Evolutionary conservation across 2,888 invertebrate species (phyloP).

Genomic region (Cheilosia grossa): DNA sequence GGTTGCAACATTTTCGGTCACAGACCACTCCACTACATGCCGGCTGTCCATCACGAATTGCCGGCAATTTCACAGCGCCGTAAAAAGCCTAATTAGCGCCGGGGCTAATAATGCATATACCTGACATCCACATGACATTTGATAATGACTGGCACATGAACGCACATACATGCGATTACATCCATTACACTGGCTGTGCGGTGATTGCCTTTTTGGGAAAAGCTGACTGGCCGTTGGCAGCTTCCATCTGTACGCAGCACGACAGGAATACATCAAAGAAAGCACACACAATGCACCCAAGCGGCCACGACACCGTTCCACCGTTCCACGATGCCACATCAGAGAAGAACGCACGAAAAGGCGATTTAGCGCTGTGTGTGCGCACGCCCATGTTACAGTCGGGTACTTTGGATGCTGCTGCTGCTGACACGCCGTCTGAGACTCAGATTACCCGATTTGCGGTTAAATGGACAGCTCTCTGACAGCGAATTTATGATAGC

Average conservation of each 20-base stretch:
- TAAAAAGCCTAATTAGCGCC: slow-evolving; percentile 64
- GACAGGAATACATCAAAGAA: slow-evolving; percentile 34
- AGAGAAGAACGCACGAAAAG: slow-evolving; percentile 16
- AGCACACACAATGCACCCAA: slow-evolving; percentile 26
- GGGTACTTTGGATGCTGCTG: slow-evolving; percentile 57
- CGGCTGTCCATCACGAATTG: slow-evolving; percentile 50
- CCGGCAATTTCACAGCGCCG: slow-evolving; percentile 26
- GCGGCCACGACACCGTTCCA: background rate
- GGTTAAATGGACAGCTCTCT: slow-evolving; percentile 76
- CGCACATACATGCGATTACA: slow-evolving; percentile 30
- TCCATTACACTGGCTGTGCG: slow-evolving; percentile 6
- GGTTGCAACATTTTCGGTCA: slow-evolving; percentile 37
- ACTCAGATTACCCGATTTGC: slow-evolving; percentile 76
- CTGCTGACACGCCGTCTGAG: slow-evolving; percentile 72
- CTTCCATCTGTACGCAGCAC: slow-evolving; percentile 44
- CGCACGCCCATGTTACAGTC: slow-evolving; percentile 45
- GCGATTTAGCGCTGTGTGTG: slow-evolving; percentile 32
- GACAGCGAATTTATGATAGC: slow-evolving; percentile 76
- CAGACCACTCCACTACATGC: background rate
- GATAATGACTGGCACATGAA: slow-evolving; percentile 60
- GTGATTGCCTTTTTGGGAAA: slow-evolving; percentile 49
- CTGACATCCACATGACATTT: slow-evolving; percentile 53
- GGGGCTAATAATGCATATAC: slow-evolving; percentile 39
- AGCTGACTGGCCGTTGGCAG: slow-evolving; percentile 30
- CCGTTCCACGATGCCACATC: background rate